Percentiles rank a stretch among this genome's conserved stretches.
phyloP scores from a whole-genome alignment of 2,888 invertebrate species.

The Lasioglossum lativentre region DNA sequence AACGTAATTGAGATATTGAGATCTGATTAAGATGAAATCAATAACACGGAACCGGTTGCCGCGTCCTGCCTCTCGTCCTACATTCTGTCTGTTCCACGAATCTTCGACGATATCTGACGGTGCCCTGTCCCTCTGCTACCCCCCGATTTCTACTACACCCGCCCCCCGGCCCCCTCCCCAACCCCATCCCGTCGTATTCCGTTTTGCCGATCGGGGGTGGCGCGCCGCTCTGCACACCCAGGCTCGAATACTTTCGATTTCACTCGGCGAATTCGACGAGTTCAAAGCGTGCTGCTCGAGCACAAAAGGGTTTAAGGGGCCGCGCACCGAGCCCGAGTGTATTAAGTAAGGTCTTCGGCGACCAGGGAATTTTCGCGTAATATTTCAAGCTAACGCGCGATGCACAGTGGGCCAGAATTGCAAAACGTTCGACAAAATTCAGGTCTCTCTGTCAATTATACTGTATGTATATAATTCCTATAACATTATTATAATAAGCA shows the following conservation, averaged over 20 bases:
- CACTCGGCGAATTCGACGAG: conserved; percentile 53
- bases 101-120: conserved; percentile 44
- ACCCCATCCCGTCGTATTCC: not conserved
- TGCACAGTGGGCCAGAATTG: not conserved
- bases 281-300: conserved; percentile 50
- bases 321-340: conserved; percentile 15
- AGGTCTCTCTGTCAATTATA: not conserved
- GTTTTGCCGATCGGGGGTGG: conserved; percentile 32
- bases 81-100: conserved; percentile 56
- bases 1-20: conserved; percentile 84
- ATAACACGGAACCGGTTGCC: conserved; percentile 76
- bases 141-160: not conserved
- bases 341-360: conserved; percentile 46
- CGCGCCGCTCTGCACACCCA: not conserved
- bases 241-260: conserved; percentile 62
- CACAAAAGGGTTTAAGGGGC: conserved; percentile 52
- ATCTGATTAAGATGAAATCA: conserved; percentile 84
- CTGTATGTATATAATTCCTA: too few relatives aligned
- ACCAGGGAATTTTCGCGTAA: conserved; percentile 27
- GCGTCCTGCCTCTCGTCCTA: conserved; percentile 68
- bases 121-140: not conserved
- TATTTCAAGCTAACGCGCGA: conserved; percentile 8
- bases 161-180: not conserved
- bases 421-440: not conserved
- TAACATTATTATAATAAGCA: not conserved